Conservation (phyloP, 2,797 vertebrate species). For the Spinus olivaceus region DNA sequence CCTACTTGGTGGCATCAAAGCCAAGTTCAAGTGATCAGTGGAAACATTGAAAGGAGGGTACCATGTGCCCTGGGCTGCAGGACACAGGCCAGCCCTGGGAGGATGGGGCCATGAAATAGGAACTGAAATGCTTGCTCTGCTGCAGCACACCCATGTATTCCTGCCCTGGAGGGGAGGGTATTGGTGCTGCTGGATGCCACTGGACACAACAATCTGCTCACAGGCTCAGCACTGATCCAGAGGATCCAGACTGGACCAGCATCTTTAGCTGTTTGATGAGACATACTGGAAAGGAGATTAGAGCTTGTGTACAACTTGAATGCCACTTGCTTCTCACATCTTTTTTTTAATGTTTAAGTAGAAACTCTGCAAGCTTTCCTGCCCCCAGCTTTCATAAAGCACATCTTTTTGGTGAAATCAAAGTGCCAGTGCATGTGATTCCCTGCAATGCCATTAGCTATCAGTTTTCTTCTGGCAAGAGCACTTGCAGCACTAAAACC, state of each 20-base stretch:
- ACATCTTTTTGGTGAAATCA: background rate
- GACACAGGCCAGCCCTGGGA: background rate
- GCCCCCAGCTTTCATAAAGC: background rate
- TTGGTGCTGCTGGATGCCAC: background rate
- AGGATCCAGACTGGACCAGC: background rate
- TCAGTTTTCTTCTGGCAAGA: background rate
- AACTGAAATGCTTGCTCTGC: rapidly evolving
- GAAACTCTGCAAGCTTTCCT: background rate
- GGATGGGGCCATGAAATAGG: too few species aligned
- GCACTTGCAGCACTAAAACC: background rate
- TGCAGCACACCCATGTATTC: background rate
- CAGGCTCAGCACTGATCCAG: background rate
- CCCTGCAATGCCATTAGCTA: rapidly evolving
- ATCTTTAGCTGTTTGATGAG: background rate
- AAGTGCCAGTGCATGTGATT: background rate
- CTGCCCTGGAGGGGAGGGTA: background rate
- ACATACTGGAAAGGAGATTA: background rate
- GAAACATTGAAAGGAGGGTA: background rate
- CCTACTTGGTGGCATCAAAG: background rate
- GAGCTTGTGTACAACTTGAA: background rate
- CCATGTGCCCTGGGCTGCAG: background rate
- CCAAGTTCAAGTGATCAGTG: background rate
- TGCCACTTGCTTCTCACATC: background rate
- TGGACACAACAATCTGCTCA: background rate
- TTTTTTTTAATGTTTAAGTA: background rate